Evolutionary conservation across 1,140 invertebrate genomes (phyloP).

Genomic region (Samia ricini): DNA sequence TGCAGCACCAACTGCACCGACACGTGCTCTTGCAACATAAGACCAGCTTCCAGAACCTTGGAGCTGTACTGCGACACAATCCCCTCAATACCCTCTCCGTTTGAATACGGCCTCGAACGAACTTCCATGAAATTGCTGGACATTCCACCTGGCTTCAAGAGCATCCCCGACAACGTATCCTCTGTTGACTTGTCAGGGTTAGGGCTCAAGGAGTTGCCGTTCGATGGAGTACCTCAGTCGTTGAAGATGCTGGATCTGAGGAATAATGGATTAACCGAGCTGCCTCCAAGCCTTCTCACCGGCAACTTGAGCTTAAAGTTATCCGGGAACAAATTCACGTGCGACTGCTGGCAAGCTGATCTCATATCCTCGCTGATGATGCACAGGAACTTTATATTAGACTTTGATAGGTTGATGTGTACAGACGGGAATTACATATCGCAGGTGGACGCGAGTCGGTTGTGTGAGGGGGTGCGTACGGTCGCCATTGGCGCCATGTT

Average conservation of each 20-base stretch:
- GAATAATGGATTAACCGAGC: conserved; percentile 23
- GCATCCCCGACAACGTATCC: conserved; percentile 5
- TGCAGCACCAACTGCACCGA: conserved; percentile 1
- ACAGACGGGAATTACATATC: not conserved
- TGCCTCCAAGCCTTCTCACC: conserved; percentile 23
- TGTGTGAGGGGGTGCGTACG: not conserved
- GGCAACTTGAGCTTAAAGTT: conserved; percentile 24
- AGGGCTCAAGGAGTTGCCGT: not conserved
- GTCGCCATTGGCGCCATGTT: not conserved
- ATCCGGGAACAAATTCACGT: conserved; percentile 29
- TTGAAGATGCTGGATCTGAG: conserved; percentile 30
- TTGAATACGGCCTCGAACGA: not conserved
- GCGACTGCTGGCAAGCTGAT: conserved; percentile 26
- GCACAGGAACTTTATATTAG: not conserved
- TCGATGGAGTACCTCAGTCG: not conserved
- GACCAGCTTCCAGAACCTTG: not conserved
- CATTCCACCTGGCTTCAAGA: not conserved
- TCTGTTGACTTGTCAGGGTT: conserved; percentile 8
- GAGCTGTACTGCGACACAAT: not conserved
- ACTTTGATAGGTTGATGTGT: not conserved
- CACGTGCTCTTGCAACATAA: not conserved
- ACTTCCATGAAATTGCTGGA: not conserved
- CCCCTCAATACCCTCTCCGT: not conserved
- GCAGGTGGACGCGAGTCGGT: not conserved
- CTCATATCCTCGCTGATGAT: conserved; percentile 18